Evolutionary conservation across 2,113 vertebrate genomes (phyloP).

Genomic region (Passer montanus): DNA sequence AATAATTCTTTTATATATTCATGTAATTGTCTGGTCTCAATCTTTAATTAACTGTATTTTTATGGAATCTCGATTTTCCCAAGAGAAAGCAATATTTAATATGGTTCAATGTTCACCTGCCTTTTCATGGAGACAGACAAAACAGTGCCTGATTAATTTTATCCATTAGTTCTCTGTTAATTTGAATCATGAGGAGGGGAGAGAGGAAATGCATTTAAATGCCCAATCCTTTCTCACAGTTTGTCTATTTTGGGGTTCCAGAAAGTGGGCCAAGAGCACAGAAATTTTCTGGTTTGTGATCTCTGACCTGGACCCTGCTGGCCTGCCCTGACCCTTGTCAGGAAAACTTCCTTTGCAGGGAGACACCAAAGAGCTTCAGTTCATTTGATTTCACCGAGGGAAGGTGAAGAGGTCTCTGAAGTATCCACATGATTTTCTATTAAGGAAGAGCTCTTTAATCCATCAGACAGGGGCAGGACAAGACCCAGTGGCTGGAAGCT

Average conservation of each 20-base stretch:
- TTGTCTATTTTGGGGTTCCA: slow-evolving; percentile 28
- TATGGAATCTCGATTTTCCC: slow-evolving; percentile 62
- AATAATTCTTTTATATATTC: slow-evolving; percentile 40
- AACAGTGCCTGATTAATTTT: slow-evolving; percentile 63
- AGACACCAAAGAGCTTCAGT: not conserved
- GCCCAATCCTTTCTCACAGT: not conserved
- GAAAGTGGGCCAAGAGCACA: slow-evolving; percentile 42
- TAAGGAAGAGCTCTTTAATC: slow-evolving; percentile 5
- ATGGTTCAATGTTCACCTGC: slow-evolving; percentile 58
- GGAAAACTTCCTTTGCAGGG: not conserved
- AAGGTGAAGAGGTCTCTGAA: slow-evolving; percentile 3
- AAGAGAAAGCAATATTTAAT: slow-evolving; percentile 66
- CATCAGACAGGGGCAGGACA: not conserved
- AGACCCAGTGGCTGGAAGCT: not conserved
- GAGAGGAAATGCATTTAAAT: not conserved
- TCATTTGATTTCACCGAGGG: not conserved
- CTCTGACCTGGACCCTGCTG: not conserved
- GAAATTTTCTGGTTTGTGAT: not conserved
- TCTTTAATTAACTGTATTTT: slow-evolving; percentile 73
- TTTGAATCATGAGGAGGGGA: slow-evolving; percentile 53
- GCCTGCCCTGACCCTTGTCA: not conserved
- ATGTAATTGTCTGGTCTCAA: slow-evolving; percentile 39
- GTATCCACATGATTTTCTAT: not conserved
- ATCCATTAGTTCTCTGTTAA: slow-evolving; percentile 46
- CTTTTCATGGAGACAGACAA: slow-evolving; percentile 62